Evolutionary conservation across 2,888 invertebrate genomes (phyloP), one percentile per base, ranked within the genome.

Genomic region (Dromius quadrimaculatus): DNA sequence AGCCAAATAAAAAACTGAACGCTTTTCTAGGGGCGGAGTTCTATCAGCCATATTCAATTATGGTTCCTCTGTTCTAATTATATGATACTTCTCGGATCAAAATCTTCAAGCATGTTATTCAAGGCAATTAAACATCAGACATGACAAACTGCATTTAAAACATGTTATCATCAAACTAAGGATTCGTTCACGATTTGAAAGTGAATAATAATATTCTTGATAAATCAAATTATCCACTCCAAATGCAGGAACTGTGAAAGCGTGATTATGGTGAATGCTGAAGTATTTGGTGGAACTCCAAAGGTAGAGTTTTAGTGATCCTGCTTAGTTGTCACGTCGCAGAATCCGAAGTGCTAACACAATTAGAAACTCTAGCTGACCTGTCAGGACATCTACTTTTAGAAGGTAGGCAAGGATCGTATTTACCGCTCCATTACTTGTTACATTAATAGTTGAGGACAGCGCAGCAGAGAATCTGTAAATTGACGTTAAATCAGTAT

Each of bases 401-500:
- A n/a, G 5, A 13, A 11, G n/a, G n/a, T 41, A 13, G 15, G 23
- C 50, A 11, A 20, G 8, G 50, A 23, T 23, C 50, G 50, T 54
- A 54, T 54, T 54, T 54, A 41, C 41, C 41, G 15, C 15, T 13
- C 41, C 28, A 38, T 38, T 66, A 15, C 38, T 20, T 50, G 66
- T 23, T 28, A 22, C 43, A 11, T 20, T 36, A 41, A 13, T 38
- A 22, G 62, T 20, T 50, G 32, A 34, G 47, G 32, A 19, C 17
- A 47, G 47, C 32, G 11, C 11, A 45, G 38, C 19, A 34, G 17
- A 34, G 54, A 54, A 57, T 54, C 66, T 54, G 54, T 57, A 66
- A 66, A 66, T 66, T 66, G 54, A 41, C 66, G 66, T 32, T 66
- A 66, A 66, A 66, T 66, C 66, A 66, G 66, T 66, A 38, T 28